Percentiles rank a stretch among this genome's conserved stretches.
Evolutionary conservation across 2,888 invertebrate genomes (phyloP).

Genomic region (Notodonta dromedarius): DNA sequence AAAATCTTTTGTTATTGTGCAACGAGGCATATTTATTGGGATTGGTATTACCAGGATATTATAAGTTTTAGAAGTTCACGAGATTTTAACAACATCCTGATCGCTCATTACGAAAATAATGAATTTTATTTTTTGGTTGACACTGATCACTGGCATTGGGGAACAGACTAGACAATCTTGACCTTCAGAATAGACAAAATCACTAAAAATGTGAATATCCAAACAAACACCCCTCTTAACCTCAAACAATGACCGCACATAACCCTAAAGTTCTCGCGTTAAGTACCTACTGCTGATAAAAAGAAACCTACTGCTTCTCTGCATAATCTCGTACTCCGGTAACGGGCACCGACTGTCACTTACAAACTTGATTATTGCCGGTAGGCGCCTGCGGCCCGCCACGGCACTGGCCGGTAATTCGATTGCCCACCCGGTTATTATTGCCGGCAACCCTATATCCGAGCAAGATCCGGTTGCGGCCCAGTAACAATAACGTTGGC

Average conservation of each 20-base stretch:
- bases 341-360: slow-evolving; percentile 40
- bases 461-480: slow-evolving; percentile 56
- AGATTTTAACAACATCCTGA: background rate
- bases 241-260: background rate
- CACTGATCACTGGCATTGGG: no score
- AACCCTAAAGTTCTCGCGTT: slow-evolving; percentile 17
- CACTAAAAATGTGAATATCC: no score
- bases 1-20: background rate
- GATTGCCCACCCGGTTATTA: slow-evolving; percentile 65
- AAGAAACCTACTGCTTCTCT: slow-evolving; percentile 30
- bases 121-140: no score
- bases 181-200: no score
- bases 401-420: slow-evolving; percentile 55
- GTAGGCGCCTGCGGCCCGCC: slow-evolving; percentile 27
- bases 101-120: no score
- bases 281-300: slow-evolving; percentile 39
- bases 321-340: slow-evolving; percentile 31
- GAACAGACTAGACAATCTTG: no score
- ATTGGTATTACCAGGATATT: background rate
- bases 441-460: slow-evolving; percentile 61
- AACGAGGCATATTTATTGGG: background rate
- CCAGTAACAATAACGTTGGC: slow-evolving; percentile 53
- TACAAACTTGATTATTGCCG: slow-evolving; percentile 55
- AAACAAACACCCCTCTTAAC: no score
- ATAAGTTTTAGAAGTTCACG: background rate